Conservation (phyloP, 1,140 invertebrate genomes). For the Pseudomyrmex flavicornis region DNA sequence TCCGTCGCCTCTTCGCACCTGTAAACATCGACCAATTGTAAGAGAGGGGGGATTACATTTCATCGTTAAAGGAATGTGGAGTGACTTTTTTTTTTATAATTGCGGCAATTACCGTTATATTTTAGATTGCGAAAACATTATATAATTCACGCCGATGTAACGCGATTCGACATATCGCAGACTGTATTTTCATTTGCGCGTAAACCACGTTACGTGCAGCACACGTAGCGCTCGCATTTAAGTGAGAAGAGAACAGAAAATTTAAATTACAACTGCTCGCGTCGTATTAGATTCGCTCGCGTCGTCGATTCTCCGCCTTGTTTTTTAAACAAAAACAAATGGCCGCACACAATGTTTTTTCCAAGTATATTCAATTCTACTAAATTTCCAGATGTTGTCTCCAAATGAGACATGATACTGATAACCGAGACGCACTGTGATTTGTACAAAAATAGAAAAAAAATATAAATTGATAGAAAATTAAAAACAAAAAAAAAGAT, state of each 20-base stretch:
- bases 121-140: neutral
- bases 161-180: neutral
- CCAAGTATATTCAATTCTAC: neutral
- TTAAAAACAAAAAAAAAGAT: too few relatives aligned
- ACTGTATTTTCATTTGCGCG: constrained; percentile 3
- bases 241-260: neutral
- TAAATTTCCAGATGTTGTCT: neutral
- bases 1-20: constrained; percentile 84
- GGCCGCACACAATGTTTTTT: neutral
- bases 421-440: neutral
- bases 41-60: too few relatives aligned
- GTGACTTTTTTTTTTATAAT: neutral
- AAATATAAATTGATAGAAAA: neutral
- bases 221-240: neutral
- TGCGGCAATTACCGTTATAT: neutral
- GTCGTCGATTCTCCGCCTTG: neutral
- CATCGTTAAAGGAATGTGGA: neutral
- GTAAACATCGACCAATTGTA: constrained; percentile 3
- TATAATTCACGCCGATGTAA: neutral
- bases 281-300: neutral
- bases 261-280: neutral
- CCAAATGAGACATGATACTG: neutral
- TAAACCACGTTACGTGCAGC: neutral
- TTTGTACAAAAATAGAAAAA: neutral
- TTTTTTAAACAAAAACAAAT: neutral